These are phyloP conservation scores for Falco concolor DNA, from an alignment of 2,797 vertebrate genomes.

Conservation along the genomic window DNA sequence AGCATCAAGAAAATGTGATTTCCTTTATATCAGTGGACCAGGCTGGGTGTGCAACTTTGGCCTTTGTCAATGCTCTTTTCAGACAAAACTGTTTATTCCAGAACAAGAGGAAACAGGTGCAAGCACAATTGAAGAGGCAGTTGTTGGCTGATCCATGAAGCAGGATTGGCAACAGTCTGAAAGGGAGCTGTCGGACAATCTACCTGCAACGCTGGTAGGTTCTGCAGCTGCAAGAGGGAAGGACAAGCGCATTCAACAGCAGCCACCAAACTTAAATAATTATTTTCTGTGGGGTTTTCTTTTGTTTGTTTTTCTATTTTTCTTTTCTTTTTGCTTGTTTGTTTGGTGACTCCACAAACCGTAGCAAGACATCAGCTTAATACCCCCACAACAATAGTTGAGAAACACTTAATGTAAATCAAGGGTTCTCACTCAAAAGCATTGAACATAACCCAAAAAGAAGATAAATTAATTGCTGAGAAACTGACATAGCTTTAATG, in stretches of 20 bases:
- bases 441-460: not conserved
- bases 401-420: not conserved
- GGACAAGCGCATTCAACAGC: not conserved
- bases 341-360: not conserved
- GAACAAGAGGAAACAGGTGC: constrained; percentile 41
- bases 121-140: not conserved
- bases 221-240: not conserved
- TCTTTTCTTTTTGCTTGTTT: not conserved
- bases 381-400: not conserved
- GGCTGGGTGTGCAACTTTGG: not conserved
- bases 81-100: constrained; percentile 27
- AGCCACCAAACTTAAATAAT: not conserved
- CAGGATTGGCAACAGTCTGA: not conserved
- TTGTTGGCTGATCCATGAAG: not conserved
- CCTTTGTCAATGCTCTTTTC: constrained; percentile 8
- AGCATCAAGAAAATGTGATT: constrained; percentile 24
- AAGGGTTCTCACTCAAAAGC: not conserved
- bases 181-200: not conserved
- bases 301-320: not conserved
- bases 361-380: not conserved
- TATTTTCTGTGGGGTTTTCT: not conserved
- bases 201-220: not conserved
- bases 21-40: not conserved
- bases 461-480: not conserved
- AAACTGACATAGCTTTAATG: not conserved